A percentile compares a stretch with the other conserved stretches of the same genome.
Evolutionary conservation across 2,888 invertebrate species (phyloP).

Genomic region (Lepidonotus clava): DNA sequence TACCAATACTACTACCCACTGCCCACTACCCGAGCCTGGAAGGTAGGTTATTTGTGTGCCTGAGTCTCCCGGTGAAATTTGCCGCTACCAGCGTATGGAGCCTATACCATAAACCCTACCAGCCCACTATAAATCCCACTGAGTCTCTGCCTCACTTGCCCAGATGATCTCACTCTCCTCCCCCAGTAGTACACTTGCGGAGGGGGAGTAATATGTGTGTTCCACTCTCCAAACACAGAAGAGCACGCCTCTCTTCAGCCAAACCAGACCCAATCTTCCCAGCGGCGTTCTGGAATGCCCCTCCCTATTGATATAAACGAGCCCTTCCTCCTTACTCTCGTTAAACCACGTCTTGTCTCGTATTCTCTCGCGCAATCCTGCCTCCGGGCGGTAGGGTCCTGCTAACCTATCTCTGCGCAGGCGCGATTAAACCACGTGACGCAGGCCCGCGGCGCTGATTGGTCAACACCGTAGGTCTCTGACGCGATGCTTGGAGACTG

Average conservation of each 20-base stretch:
- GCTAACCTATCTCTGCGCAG: background rate
- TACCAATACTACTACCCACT: too few species aligned
- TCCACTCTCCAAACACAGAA: slow-evolving; percentile 12
- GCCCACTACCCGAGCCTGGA: too few species aligned
- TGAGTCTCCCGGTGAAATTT: background rate
- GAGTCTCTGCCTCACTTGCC: background rate
- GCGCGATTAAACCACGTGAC: slow-evolving; percentile 20
- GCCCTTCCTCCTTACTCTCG: background rate
- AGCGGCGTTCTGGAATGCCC: background rate
- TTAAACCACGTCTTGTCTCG: background rate
- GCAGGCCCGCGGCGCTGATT: background rate
- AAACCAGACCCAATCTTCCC: background rate
- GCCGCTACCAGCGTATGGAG: background rate
- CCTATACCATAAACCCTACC: background rate
- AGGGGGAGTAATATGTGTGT: background rate
- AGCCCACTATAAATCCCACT: background rate
- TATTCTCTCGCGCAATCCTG: background rate
- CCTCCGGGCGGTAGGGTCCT: background rate
- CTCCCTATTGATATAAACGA: slow-evolving; percentile 11
- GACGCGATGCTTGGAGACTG: too few species aligned
- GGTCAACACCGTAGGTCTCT: too few species aligned
- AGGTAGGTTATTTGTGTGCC: too few species aligned
- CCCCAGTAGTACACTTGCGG: background rate
- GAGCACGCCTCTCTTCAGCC: background rate
- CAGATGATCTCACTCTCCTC: background rate